These are phyloP conservation scores for Poecilia wingei DNA, from an alignment of 2,797 vertebrate species.

Conservation along the genomic window DNA sequence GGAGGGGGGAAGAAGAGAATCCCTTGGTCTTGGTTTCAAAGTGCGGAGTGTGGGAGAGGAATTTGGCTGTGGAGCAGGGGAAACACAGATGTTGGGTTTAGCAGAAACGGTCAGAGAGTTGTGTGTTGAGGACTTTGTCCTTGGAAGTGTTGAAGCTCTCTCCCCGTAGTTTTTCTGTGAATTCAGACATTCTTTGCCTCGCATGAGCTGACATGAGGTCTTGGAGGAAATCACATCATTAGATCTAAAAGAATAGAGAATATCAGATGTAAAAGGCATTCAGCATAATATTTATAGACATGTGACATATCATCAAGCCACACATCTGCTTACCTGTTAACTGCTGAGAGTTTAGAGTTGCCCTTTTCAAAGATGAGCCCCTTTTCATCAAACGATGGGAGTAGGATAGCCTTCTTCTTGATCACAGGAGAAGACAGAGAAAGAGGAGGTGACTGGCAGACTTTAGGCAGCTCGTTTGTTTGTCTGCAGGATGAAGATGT, in stretches of 20 bases:
- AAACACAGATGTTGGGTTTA: slow-evolving; percentile 49
- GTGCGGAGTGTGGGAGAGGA: slow-evolving; percentile 41
- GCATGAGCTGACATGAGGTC: slow-evolving; percentile 16
- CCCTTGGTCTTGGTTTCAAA: slow-evolving; percentile 52
- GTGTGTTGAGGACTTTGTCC: slow-evolving; percentile 50
- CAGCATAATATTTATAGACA: not conserved
- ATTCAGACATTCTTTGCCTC: slow-evolving; percentile 37
- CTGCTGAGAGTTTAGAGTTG: slow-evolving; percentile 24
- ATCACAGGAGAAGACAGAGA: slow-evolving; percentile 79
- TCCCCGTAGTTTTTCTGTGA: slow-evolving; percentile 41
- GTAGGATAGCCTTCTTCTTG: slow-evolving; percentile 78
- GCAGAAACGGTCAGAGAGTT: slow-evolving; percentile 33
- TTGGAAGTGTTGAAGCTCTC: slow-evolving; percentile 61
- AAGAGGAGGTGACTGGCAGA: slow-evolving; percentile 53
- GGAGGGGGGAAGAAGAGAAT: slow-evolving; percentile 31
- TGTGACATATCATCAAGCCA: not conserved
- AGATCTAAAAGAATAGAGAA: slow-evolving; percentile 35
- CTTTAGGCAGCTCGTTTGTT: slow-evolving; percentile 47
- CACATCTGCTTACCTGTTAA: slow-evolving; percentile 62
- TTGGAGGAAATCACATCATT: slow-evolving; percentile 53
- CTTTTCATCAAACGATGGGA: slow-evolving; percentile 75
- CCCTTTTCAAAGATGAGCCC: slow-evolving; percentile 51
- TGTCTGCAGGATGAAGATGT: slow-evolving; percentile 51
- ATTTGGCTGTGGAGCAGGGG: slow-evolving; percentile 46
- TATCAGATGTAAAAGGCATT: not conserved